These are phyloP conservation scores for Cotesia vestalis DNA, from an alignment of 1,140 invertebrate genomes.

Conservation along the genomic window DNA sequence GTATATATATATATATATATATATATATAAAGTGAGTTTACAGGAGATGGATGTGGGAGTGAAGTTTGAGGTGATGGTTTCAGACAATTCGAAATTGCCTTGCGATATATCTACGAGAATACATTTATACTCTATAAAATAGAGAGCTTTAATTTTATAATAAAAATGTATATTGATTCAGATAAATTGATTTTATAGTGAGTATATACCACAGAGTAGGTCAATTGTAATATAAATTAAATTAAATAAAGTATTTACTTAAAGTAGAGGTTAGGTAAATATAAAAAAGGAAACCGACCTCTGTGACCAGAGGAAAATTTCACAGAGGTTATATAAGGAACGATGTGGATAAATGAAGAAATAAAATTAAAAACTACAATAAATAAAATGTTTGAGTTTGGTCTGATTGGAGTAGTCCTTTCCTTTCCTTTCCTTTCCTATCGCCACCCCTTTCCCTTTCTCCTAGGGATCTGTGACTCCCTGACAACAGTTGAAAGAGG, in stretches of 20 bases:
- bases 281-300: slow-evolving; percentile 14
- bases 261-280: not conserved
- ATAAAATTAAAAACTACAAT: not conserved
- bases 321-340: slow-evolving; percentile 18
- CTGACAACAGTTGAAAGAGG: slow-evolving; percentile 8
- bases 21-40: too few relatives aligned
- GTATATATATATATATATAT: too few relatives aligned
- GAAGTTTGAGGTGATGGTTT: slow-evolving; percentile 21
- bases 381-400: not conserved
- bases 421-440: too few relatives aligned
- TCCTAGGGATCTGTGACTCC: not conserved
- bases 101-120: slow-evolving; percentile 12
- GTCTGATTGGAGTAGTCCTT: slow-evolving; percentile 1
- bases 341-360: slow-evolving; percentile 4
- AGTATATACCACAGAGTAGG: too few relatives aligned
- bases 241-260: not conserved
- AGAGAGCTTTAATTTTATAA: slow-evolving; percentile 5
- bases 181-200: slow-evolving; percentile 7
- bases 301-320: slow-evolving; percentile 28
- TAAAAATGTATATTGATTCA: not conserved
- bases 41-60: slow-evolving; percentile 7
- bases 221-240: not conserved
- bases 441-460: slow-evolving; percentile 32
- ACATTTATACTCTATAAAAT: not conserved
- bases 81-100: slow-evolving; percentile 24